Conservation (phyloP, 2,888 invertebrate species). For the Abrostola tripartita region DNA sequence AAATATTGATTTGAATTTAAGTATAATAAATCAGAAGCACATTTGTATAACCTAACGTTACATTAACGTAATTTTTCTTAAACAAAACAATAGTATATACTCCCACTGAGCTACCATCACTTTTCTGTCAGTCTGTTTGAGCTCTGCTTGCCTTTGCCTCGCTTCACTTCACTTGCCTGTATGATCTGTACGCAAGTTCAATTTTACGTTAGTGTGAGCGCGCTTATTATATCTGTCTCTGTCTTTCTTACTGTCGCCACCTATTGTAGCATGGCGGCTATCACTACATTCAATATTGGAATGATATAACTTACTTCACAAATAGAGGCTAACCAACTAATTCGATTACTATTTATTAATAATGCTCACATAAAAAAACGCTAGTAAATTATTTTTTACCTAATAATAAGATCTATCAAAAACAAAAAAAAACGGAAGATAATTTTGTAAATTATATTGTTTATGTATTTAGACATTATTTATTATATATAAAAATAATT, state of each 20-base stretch:
- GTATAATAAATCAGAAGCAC: conserved; percentile 22
- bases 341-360: background rate
- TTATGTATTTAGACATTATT: too few relatives aligned
- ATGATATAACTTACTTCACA: background rate
- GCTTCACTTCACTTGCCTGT: background rate
- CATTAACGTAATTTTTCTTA: conserved; percentile 31
- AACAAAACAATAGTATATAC: conserved; percentile 42
- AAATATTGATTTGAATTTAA: background rate
- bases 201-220: background rate
- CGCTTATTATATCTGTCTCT: background rate
- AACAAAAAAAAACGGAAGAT: too few relatives aligned
- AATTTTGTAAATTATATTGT: too few relatives aligned
- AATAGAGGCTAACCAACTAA: background rate
- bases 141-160: background rate
- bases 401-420: too few relatives aligned
- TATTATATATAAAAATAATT: too few relatives aligned
- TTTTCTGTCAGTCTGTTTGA: conserved; percentile 21
- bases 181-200: background rate
- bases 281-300: background rate
- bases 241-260: background rate
- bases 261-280: background rate
- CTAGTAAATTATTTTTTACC: too few relatives aligned
- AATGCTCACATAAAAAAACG: too few relatives aligned
- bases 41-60: conserved; percentile 26
- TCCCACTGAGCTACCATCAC: conserved; percentile 27